Percentiles rank a stretch among this genome's conserved stretches.
Conservation (phyloP, 2,113 vertebrate genomes). For the Pedionomus torquatus region DNA sequence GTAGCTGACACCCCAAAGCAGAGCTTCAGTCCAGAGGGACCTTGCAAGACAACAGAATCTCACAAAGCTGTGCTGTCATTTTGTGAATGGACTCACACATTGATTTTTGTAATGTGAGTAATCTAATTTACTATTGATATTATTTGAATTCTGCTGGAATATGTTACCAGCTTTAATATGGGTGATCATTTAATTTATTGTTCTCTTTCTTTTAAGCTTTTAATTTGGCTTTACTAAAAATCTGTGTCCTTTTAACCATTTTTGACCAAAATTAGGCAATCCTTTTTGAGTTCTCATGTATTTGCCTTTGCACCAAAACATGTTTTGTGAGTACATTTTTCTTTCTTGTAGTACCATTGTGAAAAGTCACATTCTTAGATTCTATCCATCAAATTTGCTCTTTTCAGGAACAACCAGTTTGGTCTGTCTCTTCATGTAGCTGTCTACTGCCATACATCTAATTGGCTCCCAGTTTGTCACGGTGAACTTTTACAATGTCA, state of each 20-base stretch:
- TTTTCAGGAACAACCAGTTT: conserved; percentile 31
- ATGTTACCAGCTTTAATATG: neutral
- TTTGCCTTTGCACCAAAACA: neutral
- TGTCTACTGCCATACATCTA: conserved; percentile 29
- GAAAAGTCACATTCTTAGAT: conserved; percentile 1
- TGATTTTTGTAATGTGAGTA: neutral
- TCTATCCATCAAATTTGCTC: neutral
- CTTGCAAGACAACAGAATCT: neutral
- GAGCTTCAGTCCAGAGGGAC: neutral
- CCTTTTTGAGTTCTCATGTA: neutral
- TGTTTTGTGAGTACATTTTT: neutral
- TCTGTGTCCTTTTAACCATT: neutral
- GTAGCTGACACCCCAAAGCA: neutral
- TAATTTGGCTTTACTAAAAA: neutral
- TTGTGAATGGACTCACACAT: neutral
- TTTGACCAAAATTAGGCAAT: neutral
- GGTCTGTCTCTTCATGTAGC: neutral
- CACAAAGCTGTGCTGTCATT: neutral
- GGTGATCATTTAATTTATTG: neutral
- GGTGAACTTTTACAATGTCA: conserved; percentile 65
- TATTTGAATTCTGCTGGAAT: neutral
- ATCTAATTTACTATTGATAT: neutral
- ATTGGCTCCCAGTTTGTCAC: conserved; percentile 41
- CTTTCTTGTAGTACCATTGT: neutral
- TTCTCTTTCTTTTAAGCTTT: neutral